These are phyloP conservation scores for Heliconius nattereri DNA, from an alignment of 1,140 invertebrate genomes.

Conservation along the genomic window DNA sequence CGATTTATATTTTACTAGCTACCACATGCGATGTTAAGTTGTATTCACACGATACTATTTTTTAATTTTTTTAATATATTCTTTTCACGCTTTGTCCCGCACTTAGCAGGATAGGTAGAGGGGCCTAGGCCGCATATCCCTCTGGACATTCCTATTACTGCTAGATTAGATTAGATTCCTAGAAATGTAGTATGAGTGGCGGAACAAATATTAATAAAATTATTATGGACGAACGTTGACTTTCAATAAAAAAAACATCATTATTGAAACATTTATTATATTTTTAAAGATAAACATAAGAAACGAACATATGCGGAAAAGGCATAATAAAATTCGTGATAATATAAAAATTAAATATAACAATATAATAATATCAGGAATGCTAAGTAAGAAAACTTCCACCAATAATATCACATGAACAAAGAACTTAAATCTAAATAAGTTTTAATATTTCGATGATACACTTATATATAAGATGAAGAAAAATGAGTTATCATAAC, in stretches of 20 bases:
- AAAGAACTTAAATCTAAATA: conserved; percentile 24
- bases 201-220: too few relatives aligned
- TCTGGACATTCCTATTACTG: too few relatives aligned
- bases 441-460: conserved; percentile 29
- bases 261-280: conserved; percentile 19
- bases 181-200: too few relatives aligned
- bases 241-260: not conserved
- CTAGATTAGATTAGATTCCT: too few relatives aligned
- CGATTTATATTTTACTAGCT: conserved; percentile 27
- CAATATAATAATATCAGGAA: conserved; percentile 22
- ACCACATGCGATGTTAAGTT: conserved; percentile 8
- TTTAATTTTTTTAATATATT: not conserved
- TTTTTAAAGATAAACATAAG: conserved; percentile 3
- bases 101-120: too few relatives aligned
- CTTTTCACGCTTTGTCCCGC: too few relatives aligned
- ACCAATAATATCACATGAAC: conserved; percentile 31
- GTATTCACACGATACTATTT: not conserved
- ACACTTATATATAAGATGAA: conserved; percentile 12
- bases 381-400: conserved; percentile 35
- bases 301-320: conserved; percentile 14
- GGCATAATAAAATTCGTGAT: not conserved
- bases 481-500: not conserved
- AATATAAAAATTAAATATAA: conserved; percentile 12
- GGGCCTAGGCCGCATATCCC: too few relatives aligned
- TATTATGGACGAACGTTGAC: not conserved